phyloP scores from a whole-genome alignment of 2,113 vertebrate genomes.

The Cacatua alba region DNA sequence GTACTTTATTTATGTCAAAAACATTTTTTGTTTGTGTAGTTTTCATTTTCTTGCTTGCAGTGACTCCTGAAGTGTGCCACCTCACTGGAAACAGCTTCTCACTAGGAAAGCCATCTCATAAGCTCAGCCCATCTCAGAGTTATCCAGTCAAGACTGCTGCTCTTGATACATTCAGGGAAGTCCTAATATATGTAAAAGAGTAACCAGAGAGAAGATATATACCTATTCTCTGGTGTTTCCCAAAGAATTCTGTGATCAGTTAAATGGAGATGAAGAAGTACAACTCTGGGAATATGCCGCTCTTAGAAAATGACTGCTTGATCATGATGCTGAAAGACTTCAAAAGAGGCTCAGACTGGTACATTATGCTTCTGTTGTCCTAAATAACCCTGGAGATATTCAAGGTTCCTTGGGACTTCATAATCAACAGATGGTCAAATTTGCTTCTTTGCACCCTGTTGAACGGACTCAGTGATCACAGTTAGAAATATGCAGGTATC shows the following conservation, averaged over 20 bases:
- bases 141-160: not conserved
- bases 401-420: not conserved
- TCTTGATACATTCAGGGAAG: not conserved
- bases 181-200: not conserved
- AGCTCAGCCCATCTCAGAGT: not conserved
- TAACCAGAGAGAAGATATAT: not conserved
- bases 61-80: rapidly evolving
- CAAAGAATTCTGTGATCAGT: not conserved
- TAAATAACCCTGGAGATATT: not conserved
- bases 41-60: not conserved
- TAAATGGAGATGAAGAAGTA: not conserved
- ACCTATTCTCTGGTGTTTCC: not conserved
- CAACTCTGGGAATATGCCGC: not conserved
- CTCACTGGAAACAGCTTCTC: not conserved
- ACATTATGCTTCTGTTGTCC: not conserved
- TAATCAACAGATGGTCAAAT: not conserved
- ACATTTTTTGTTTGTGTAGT: not conserved
- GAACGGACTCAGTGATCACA: not conserved
- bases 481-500: not conserved
- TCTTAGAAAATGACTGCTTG: not conserved
- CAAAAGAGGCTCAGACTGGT: not conserved
- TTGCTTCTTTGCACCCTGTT: not conserved
- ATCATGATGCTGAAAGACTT: not conserved
- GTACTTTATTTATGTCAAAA: not conserved
- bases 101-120: not conserved